phyloP scores from a whole-genome alignment of 2,888 invertebrate species.

The Yponomeuta cagnagella region DNA sequence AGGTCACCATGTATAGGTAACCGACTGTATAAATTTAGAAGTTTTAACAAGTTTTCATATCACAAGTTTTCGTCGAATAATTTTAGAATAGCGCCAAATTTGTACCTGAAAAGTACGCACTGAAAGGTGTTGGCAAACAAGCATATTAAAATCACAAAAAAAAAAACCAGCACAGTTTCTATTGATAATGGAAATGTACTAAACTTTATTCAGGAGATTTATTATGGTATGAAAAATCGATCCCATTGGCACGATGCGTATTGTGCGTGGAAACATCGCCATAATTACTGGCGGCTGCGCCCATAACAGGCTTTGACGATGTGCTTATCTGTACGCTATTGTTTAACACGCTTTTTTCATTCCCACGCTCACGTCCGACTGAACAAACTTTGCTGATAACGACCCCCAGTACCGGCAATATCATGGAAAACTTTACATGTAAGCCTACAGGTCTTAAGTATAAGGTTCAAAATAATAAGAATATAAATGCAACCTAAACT shows the following conservation, averaged over 20 bases:
- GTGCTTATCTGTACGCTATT: slow-evolving; percentile 67
- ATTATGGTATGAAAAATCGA: not conserved
- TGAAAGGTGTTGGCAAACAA: too few species aligned
- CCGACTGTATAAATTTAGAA: too few species aligned
- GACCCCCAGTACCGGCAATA: slow-evolving; percentile 30
- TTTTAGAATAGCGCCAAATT: too few species aligned
- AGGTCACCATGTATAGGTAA: too few species aligned
- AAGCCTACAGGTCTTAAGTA: slow-evolving; percentile 24
- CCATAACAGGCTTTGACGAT: slow-evolving; percentile 65
- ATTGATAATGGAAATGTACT: too few species aligned
- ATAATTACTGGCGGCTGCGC: slow-evolving; percentile 57
- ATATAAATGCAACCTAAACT: not conserved
- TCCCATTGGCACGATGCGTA: not conserved
- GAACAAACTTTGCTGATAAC: slow-evolving; percentile 48
- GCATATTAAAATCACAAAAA: too few species aligned
- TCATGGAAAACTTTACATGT: not conserved
- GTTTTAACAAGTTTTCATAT: too few species aligned
- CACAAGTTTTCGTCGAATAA: too few species aligned
- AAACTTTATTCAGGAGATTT: too few species aligned
- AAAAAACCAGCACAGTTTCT: too few species aligned
- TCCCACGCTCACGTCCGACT: slow-evolving; percentile 59
- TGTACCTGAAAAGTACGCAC: too few species aligned
- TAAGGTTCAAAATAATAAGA: not conserved
- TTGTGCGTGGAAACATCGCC: slow-evolving; percentile 45
- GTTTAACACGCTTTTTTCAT: slow-evolving; percentile 71